Evolutionary conservation across 2,113 vertebrate genomes (phyloP).

Genomic region (Saccopteryx bilineata): DNA sequence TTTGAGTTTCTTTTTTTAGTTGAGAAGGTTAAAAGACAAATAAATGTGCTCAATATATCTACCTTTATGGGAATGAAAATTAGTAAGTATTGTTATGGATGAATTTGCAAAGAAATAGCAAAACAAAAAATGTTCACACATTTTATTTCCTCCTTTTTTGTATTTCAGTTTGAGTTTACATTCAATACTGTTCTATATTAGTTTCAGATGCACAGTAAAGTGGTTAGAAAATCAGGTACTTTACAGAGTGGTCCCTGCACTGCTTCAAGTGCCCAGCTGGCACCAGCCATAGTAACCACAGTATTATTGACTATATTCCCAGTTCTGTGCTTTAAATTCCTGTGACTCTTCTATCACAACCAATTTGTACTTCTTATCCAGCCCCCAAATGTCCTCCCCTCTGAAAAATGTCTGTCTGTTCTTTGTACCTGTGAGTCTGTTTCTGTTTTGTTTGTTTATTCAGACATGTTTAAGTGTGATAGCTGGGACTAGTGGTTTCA

Average conservation of each 20-base stretch:
- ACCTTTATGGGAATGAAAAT: background rate
- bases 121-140: background rate
- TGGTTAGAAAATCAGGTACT: background rate
- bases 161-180: background rate
- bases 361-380: background rate
- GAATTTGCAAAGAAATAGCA: constrained; percentile 26
- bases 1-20: constrained; percentile 29
- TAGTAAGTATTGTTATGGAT: background rate
- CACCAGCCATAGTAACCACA: background rate
- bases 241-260: background rate
- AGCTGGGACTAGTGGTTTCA: background rate
- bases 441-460: background rate
- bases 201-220: background rate
- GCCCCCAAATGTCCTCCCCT: background rate
- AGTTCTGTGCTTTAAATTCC: no score
- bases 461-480: background rate
- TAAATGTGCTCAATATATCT: background rate
- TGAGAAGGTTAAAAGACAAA: constrained; percentile 39
- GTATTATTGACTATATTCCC: background rate
- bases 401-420: background rate
- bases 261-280: background rate
- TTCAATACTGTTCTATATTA: background rate
- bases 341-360: background rate
- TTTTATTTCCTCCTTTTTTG: background rate
- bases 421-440: background rate